Percentiles rank a stretch among this genome's conserved stretches.
These are phyloP conservation scores for Nebria brevicollis DNA, from an alignment of 2,888 invertebrate species.

Conservation along the genomic window DNA sequence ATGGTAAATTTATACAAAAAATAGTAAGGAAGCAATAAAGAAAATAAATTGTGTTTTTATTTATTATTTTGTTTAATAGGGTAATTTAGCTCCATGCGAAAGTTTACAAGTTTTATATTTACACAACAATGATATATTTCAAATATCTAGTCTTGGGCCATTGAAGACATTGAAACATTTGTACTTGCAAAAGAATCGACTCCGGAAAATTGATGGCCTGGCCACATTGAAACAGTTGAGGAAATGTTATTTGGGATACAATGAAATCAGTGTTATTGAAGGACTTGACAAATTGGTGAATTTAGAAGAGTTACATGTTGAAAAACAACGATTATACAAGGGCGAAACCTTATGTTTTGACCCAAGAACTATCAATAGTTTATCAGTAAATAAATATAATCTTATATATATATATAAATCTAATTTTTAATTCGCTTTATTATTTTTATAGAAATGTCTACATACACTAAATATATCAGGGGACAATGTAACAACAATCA, in stretches of 20 bases:
- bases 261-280: slow-evolving; percentile 75
- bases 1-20: slow-evolving; percentile 49
- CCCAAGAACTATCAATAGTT: slow-evolving; percentile 68
- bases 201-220: slow-evolving; percentile 79
- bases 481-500: slow-evolving; percentile 69
- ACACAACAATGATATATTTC: slow-evolving; percentile 71
- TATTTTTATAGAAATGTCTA: slow-evolving; percentile 66
- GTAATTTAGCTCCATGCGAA: slow-evolving; percentile 58
- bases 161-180: slow-evolving; percentile 70
- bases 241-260: slow-evolving; percentile 80
- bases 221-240: slow-evolving; percentile 73
- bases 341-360: slow-evolving; percentile 74
- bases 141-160: slow-evolving; percentile 67
- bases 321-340: slow-evolving; percentile 70
- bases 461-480: slow-evolving; percentile 71
- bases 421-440: background rate
- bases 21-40: slow-evolving; percentile 47
- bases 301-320: slow-evolving; percentile 75
- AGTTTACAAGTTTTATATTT: slow-evolving; percentile 72
- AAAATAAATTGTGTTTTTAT: background rate
- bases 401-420: background rate
- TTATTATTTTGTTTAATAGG: slow-evolving; percentile 53
- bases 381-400: slow-evolving; percentile 65
- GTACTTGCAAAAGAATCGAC: slow-evolving; percentile 84
- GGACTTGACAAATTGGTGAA: slow-evolving; percentile 70